Evolutionary conservation across 1,140 invertebrate genomes (phyloP), one percentile per base, ranked within the genome.

Genomic region (Dinoponera quadriceps): DNA sequence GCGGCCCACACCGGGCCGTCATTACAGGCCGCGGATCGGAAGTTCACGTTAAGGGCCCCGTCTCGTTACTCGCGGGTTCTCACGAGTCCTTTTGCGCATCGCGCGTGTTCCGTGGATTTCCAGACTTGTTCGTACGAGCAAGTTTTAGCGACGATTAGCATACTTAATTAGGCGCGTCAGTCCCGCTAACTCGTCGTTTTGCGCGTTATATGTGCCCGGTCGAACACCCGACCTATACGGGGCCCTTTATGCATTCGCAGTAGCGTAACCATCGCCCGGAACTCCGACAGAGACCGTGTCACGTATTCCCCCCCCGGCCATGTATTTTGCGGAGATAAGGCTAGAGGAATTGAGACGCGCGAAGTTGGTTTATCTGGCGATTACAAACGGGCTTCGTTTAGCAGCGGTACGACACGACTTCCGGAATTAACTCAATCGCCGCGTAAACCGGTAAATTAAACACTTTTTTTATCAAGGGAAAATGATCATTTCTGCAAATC

Each of bases 101-200:
- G n/a, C 62, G 49, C 48, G 63, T 51, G 33, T 22, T 14, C 18
- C 20, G 27, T 48, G 25, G 71, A 87, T 80, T 86, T 73, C 62
- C 62, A 84, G 29, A 25, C 69, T 81, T 51, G 49, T 55, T 48
- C 44, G 44, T 66, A 80, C 63, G 68, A 80, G 74, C 69, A 63
- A 69, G 80, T 83, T 89, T 85, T 66, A 81, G 62, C 38, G 84
- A 71, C 69, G 81, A 89, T 90, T 88, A 89, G 82, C 89, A 90
- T 90, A 88, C 86, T 86, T 88, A 90, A 90, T 90, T 90, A 86
- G 73, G 68, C 82, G 81, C 77, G 65, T 87, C 51, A 62, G 48
- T 33, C 48, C 49, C 20, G 33, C 51, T 68, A 78, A 78, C 72
- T 81, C 54, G 80, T 69, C 82, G 86, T 86, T 84, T 84, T 54